These are phyloP conservation scores for Syngnathus scovelli DNA, from an alignment of 2,113 vertebrate genomes.

Conservation along the genomic window DNA sequence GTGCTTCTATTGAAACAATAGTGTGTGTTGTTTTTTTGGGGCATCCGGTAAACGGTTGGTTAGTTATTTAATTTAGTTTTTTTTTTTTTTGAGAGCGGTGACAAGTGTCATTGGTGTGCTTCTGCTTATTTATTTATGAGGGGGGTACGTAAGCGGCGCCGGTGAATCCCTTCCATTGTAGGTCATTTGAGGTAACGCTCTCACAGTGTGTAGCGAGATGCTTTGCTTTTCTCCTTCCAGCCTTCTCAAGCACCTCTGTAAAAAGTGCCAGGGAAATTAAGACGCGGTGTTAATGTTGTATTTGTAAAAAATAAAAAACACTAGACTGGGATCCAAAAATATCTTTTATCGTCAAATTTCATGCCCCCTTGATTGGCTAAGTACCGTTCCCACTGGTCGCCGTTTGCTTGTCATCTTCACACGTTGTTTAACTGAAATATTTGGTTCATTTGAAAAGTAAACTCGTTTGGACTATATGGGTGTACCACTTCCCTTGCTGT, in stretches of 20 bases:
- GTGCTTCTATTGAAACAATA: too few species aligned
- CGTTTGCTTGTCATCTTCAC: neutral
- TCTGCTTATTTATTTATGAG: conserved; percentile 1
- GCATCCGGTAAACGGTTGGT: too few species aligned
- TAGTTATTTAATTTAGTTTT: too few species aligned
- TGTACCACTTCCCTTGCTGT: too few species aligned
- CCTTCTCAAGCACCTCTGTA: neutral
- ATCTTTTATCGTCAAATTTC: neutral
- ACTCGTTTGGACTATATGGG: too few species aligned
- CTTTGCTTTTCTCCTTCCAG: conserved; percentile 29
- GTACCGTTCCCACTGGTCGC: neutral
- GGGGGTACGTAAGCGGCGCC: neutral
- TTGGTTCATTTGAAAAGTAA: too few species aligned
- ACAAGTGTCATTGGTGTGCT: neutral
- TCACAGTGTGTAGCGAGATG: neutral
- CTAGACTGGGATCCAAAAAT: neutral
- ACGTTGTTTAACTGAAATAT: too few species aligned
- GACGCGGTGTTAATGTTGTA: neutral
- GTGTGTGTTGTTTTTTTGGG: too few species aligned
- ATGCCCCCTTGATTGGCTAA: neutral
- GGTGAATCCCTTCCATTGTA: neutral
- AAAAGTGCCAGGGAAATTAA: neutral
- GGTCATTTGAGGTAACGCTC: conserved; percentile 1
- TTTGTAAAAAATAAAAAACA: neutral
- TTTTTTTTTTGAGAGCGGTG: neutral